Evolutionary conservation across 2,113 vertebrate species (phyloP), one percentile per base, ranked within the genome.

Genomic region (Tylochromis polylepis): DNA sequence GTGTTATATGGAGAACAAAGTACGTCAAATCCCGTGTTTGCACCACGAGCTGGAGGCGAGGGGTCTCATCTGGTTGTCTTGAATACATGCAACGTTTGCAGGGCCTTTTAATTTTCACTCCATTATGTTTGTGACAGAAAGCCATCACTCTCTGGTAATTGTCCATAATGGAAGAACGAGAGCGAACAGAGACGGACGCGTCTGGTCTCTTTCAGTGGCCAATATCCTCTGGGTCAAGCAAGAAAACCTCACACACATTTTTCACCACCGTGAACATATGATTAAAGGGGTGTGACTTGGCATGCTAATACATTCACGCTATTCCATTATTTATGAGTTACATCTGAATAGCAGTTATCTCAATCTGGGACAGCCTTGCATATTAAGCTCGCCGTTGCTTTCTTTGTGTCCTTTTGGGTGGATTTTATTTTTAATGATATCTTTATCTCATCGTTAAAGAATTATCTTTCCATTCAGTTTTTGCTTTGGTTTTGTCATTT

Each of bases 241-340:
- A 85, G 80, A 86, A 93, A 87, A 58, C 82, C 81, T 91, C 77
- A 1, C 80, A 12, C 84, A 70, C 8, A 10, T 79, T 70, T 86
- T 31, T 89, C 81, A 79, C 57, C 83, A 12, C 41, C 65, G 8
- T 59, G 81, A 77, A 56, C 53, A 81, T 56, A 29, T 88, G 91
- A 95, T 95, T 95, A 91, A 91, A 94, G 89, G 87, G 93, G 93
- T 24, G 92, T 94, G 95, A 91, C 90, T 91, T 51, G 59, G 94
- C 93, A 92, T 94, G 90, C 91, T 92, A 95, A 94, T 90, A 88
- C 49, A 2, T 22, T 58, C 83, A 58, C 3, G 51, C 83, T 22
- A 29, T 57, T 93, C 81, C 94, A 94, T 95, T 93, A 94, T 95
- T 93, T 95, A 95, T 94, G 93, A 91, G 89, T 27, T 31, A 20